Percentiles rank a stretch among this genome's conserved stretches.
Evolutionary conservation across 2,888 invertebrate genomes (phyloP).

Genomic region (Cosmorhoe ocellata): DNA sequence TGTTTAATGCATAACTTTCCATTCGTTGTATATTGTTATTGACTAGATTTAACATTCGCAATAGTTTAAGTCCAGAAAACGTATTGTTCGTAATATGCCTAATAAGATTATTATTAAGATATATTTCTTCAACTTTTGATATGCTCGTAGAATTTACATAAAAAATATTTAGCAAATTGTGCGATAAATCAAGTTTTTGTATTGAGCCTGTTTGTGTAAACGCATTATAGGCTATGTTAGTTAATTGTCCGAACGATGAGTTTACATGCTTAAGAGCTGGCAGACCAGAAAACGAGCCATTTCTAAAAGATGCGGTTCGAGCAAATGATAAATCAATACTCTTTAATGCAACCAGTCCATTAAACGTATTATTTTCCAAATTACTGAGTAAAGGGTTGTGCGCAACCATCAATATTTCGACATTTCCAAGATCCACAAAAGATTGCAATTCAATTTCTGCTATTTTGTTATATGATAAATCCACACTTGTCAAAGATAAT

Average conservation of each 20-base stretch:
- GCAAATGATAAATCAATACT: conserved; percentile 22
- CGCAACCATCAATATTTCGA: conserved; percentile 8
- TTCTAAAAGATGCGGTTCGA: conserved; percentile 20
- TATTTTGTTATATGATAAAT: conserved; percentile 28
- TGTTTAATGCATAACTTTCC: conserved; percentile 20
- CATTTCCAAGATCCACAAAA: conserved; percentile 17
- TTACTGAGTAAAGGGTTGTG: conserved; percentile 20
- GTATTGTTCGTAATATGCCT: conserved; percentile 23
- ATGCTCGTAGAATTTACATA: conserved; percentile 28
- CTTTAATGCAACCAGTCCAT: conserved; percentile 20
- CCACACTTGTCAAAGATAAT: conserved; percentile 15
- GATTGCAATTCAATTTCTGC: conserved; percentile 17
- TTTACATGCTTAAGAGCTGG: conserved; percentile 21
- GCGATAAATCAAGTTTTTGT: conserved; percentile 29
- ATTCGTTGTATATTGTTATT: conserved; percentile 31
- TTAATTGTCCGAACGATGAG: conserved; percentile 29
- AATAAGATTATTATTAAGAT: conserved; percentile 32
- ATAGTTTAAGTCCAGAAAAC: conserved; percentile 23
- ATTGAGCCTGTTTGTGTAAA: conserved; percentile 27
- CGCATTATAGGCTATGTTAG: conserved; percentile 24
- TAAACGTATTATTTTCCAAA: conserved; percentile 19
- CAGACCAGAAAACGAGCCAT: conserved; percentile 28
- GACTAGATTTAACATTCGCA: conserved; percentile 27
- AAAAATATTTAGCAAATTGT: conserved; percentile 33
- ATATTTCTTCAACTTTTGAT: conserved; percentile 25